Conservation (phyloP, 1,140 invertebrate species). For the Hyles vespertilio region DNA sequence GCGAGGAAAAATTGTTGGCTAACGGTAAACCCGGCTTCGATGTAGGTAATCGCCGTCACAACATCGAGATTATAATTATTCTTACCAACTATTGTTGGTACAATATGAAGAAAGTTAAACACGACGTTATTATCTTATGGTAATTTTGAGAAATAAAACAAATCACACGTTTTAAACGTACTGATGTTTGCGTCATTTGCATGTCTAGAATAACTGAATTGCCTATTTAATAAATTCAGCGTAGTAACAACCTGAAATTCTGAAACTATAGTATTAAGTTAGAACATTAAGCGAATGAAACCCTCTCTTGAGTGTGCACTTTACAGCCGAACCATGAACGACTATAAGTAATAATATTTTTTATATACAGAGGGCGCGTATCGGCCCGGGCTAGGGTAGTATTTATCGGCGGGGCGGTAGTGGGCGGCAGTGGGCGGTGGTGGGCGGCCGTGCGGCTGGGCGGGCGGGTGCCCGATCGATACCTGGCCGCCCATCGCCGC, state of each 20-base stretch:
- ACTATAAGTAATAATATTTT: conserved; percentile 54
- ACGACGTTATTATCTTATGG: conserved; percentile 1
- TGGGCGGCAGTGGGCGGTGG: conserved; percentile 42
- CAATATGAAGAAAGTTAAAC: conserved; percentile 4
- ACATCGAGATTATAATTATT: conserved; percentile 30
- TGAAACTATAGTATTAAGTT: too few species aligned
- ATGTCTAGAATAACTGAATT: background rate
- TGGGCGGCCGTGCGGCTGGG: conserved; percentile 51
- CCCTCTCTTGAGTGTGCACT: too few species aligned
- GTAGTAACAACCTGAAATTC: too few species aligned
- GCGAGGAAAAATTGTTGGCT: conserved; percentile 10
- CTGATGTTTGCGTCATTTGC: background rate
- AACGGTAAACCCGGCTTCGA: conserved; percentile 21
- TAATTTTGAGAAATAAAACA: conserved; percentile 1
- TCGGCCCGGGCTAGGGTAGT: conserved; percentile 24
- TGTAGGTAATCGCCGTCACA: conserved; percentile 46
- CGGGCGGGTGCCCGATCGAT: conserved; percentile 39
- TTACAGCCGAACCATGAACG: conserved; percentile 26
- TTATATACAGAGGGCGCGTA: conserved; percentile 46
- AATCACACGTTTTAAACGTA: too few species aligned
- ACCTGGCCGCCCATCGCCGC: conserved; percentile 39
- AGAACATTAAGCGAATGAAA: too few species aligned
- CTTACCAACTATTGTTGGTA: conserved; percentile 5
- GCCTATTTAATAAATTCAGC: too few species aligned
- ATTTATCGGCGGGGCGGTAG: conserved; percentile 35